Evolutionary conservation across 2,888 invertebrate species (phyloP).

Genomic region (Melolontha melolontha): DNA sequence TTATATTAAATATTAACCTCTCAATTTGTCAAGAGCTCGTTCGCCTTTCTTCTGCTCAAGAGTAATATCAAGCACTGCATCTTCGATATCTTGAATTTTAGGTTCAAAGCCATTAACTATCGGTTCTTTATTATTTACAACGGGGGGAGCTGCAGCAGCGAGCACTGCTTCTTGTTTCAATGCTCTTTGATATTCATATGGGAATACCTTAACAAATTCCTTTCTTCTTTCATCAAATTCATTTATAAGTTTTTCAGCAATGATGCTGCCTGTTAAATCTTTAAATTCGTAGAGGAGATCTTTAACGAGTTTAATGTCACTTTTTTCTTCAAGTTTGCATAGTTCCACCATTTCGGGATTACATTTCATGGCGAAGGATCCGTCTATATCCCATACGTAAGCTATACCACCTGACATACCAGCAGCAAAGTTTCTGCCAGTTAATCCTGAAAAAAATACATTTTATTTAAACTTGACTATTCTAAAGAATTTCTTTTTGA

Average conservation of each 20-base stretch:
- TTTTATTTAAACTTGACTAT: neutral
- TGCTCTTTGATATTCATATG: slow-evolving; percentile 94
- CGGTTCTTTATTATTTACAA: slow-evolving; percentile 44
- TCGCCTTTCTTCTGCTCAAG: slow-evolving; percentile 85
- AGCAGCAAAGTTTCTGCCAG: slow-evolving; percentile 98
- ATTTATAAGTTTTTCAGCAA: slow-evolving; percentile 82
- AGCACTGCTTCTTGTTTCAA: slow-evolving; percentile 73
- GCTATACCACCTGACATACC: slow-evolving; percentile 98
- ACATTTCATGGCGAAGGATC: slow-evolving; percentile 87
- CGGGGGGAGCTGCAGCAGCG: slow-evolving; percentile 63
- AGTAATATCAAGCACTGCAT: slow-evolving; percentile 82
- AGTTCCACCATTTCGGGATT: slow-evolving; percentile 97
- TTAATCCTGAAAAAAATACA: slow-evolving; percentile 73
- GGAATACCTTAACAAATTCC: slow-evolving; percentile 95
- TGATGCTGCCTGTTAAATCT: slow-evolving; percentile 82
- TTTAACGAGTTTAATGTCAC: slow-evolving; percentile 84
- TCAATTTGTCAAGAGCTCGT: slow-evolving; percentile 84
- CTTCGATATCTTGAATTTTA: slow-evolving; percentile 83
- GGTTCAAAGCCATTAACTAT: slow-evolving; percentile 60
- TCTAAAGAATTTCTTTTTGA: no score
- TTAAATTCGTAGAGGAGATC: slow-evolving; percentile 86
- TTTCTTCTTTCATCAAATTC: slow-evolving; percentile 82
- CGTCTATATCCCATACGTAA: slow-evolving; percentile 92
- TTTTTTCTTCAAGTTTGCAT: slow-evolving; percentile 79
- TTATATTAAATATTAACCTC: slow-evolving; percentile 59